Conservation (phyloP, 2,888 invertebrate genomes). For the Nebria brevicollis region DNA sequence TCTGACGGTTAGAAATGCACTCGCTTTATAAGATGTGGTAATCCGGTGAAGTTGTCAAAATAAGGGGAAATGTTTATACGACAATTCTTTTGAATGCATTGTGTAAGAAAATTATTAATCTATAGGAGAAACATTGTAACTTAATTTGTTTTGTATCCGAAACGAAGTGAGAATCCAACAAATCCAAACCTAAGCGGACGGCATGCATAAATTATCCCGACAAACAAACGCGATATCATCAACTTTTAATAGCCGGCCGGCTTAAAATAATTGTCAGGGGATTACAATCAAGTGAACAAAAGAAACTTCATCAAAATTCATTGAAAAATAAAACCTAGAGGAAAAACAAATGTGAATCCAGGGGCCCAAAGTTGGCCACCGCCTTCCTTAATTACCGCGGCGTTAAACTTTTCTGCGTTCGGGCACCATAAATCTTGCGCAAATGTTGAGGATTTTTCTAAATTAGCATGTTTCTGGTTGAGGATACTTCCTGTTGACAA, state of each 20-base stretch:
- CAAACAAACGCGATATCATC: not conserved
- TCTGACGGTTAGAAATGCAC: too few species aligned
- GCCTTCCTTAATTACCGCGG: not conserved
- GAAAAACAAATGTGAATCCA: not conserved
- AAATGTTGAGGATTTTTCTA: constrained; percentile 3
- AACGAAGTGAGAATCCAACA: not conserved
- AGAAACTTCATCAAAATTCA: constrained; percentile 1
- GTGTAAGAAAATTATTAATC: too few species aligned
- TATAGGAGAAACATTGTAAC: too few species aligned
- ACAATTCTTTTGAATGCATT: too few species aligned
- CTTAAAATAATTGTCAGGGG: constrained; percentile 1
- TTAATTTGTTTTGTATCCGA: too few species aligned
- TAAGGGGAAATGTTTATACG: too few species aligned
- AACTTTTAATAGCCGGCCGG: not conserved
- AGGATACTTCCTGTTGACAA: constrained; percentile 1
- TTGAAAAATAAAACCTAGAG: not conserved
- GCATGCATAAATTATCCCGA: not conserved
- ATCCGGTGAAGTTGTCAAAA: too few species aligned
- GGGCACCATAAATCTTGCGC: constrained; percentile 6
- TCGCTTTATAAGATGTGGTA: too few species aligned
- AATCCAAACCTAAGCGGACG: not conserved
- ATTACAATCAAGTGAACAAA: constrained; percentile 1
- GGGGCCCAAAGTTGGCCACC: not conserved
- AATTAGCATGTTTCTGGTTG: not conserved
- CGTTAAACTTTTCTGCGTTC: constrained; percentile 3